Evolutionary conservation across 2,888 invertebrate species (phyloP).

Genomic region (Neocrepidodera transversa): DNA sequence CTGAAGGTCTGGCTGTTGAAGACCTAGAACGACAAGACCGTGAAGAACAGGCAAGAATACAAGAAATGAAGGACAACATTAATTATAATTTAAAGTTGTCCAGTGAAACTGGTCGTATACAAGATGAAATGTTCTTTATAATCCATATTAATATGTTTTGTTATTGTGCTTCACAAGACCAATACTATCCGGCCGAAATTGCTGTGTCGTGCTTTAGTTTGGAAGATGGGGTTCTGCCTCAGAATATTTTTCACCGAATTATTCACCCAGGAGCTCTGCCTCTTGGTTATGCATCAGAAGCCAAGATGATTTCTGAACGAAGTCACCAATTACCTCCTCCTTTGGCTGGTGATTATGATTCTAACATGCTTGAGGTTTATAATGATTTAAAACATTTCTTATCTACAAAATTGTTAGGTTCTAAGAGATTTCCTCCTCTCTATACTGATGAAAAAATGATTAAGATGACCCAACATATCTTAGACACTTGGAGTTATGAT

Average conservation of each 20-base stretch:
- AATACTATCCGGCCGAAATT: slow-evolving; percentile 47
- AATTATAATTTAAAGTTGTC: slow-evolving; percentile 32
- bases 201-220: slow-evolving; percentile 45
- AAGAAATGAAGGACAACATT: slow-evolving; percentile 43
- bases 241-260: slow-evolving; percentile 45
- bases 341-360: slow-evolving; percentile 53
- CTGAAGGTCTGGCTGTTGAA: slow-evolving; percentile 45
- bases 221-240: slow-evolving; percentile 44
- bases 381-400: slow-evolving; percentile 58
- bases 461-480: slow-evolving; percentile 51
- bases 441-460: slow-evolving; percentile 44
- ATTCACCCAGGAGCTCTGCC: slow-evolving; percentile 52
- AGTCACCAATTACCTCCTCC: slow-evolving; percentile 62
- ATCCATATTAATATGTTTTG: slow-evolving; percentile 49
- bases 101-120: slow-evolving; percentile 31
- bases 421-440: slow-evolving; percentile 40
- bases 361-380: slow-evolving; percentile 56
- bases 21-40: slow-evolving; percentile 36
- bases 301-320: slow-evolving; percentile 56
- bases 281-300: slow-evolving; percentile 60
- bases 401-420: slow-evolving; percentile 30
- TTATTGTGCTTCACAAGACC: slow-evolving; percentile 29
- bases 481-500: slow-evolving; percentile 51
- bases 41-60: slow-evolving; percentile 32
- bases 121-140: slow-evolving; percentile 44